Evolutionary conservation across 2,888 invertebrate species (phyloP), one percentile per base, ranked within the genome.

Genomic region (Sisyra nigra): DNA sequence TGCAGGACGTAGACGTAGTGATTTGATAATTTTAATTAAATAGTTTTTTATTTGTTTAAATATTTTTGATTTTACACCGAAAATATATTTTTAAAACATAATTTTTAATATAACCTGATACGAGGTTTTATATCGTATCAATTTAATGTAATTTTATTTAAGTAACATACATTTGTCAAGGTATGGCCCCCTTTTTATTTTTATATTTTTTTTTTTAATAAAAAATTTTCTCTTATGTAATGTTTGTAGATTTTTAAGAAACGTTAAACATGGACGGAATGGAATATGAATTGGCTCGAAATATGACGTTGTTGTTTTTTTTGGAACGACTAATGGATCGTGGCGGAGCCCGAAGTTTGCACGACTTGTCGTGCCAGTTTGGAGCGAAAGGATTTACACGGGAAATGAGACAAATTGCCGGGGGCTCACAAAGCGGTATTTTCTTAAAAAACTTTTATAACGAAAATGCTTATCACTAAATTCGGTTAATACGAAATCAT

Each of bases 301-400:
- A 94, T 66, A 83, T 88, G 80, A 94, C 94, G 55, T 72, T 98
- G 59, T 75, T 98, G 60, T 98, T 98, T 72, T 98, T 98, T 68
- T 82, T 97, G 63, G 98, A 98, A 70, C 84, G 94, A 57, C 74
- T 98, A 54, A 80, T 98, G 76, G 94, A 96, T 66, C 94, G 93
- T 69, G 86, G 89, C 55, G 88, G 89, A 62, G 88, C 93, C 50
- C 76, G 96, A 62, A 92, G 93, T 51, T 74, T 97, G 57, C 94
- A 94, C 67, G 97, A 98, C 69, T 74, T 98, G 54, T 93, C 93
- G 61, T 97, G 97, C 66, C 94, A 97, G 67, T 98, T 98, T 67
- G 97, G 97, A 57, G 94, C 96, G 53, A 93, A 94, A 65, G 96
- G 92, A 53, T 98, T 98, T 67, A 94, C 97, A 17, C 89, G 93